Evolutionary conservation across 2,113 vertebrate species (phyloP).

Genomic region (Cichladusa arquata): DNA sequence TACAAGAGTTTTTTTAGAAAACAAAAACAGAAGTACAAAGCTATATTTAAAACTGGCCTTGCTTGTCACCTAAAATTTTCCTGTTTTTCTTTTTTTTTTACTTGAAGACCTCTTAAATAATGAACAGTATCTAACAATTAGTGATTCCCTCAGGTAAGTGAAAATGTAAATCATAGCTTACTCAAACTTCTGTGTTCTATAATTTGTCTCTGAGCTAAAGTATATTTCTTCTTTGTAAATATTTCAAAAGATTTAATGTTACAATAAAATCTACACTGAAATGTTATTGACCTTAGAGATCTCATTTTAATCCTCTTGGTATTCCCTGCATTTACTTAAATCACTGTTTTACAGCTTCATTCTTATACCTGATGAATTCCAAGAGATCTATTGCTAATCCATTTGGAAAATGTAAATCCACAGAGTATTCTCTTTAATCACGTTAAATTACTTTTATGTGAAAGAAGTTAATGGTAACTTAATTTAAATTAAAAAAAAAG

Average conservation of each 20-base stretch:
- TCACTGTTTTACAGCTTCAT: slow-evolving; percentile 53
- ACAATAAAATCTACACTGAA: slow-evolving; percentile 34
- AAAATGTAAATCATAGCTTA: slow-evolving; percentile 53
- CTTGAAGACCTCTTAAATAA: slow-evolving; percentile 32
- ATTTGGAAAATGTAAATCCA: slow-evolving; percentile 63
- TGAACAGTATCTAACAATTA: slow-evolving; percentile 38
- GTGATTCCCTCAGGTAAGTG: slow-evolving; percentile 38
- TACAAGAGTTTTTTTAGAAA: not conserved
- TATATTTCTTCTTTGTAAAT: slow-evolving; percentile 38
- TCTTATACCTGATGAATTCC: slow-evolving; percentile 49
- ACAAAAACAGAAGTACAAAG: not conserved
- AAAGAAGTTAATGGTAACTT: slow-evolving; percentile 33
- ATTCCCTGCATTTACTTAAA: slow-evolving; percentile 61
- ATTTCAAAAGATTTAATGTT: slow-evolving; percentile 59
- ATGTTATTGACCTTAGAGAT: slow-evolving; percentile 14
- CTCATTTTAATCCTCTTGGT: slow-evolving; percentile 35
- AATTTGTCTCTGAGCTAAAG: slow-evolving; percentile 44
- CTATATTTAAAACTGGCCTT: not conserved
- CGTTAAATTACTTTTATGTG: not conserved
- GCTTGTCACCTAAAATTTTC: not conserved
- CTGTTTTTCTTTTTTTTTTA: slow-evolving; percentile 20
- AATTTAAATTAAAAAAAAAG: not conserved
- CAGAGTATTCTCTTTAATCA: slow-evolving; percentile 41
- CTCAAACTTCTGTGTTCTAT: not conserved
- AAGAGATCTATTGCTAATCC: slow-evolving; percentile 46